phyloP scores from a whole-genome alignment of 2,113 vertebrate species.

The Dryoscopus gambensis region DNA sequence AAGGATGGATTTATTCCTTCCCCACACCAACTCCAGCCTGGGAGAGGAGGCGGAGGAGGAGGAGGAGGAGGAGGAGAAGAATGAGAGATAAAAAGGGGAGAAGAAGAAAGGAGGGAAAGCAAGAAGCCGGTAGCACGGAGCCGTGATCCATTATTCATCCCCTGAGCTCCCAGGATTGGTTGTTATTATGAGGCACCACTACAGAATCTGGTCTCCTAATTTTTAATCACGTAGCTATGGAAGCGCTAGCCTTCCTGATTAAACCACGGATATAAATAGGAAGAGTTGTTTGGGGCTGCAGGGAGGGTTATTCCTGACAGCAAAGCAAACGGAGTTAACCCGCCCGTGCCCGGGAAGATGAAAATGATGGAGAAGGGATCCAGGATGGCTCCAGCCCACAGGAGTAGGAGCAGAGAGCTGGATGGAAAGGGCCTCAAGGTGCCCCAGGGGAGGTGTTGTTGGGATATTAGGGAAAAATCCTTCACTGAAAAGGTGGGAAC shows the following conservation, averaged over 20 bases:
- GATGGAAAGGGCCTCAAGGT: background rate
- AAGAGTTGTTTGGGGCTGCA: background rate
- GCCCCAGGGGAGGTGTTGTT: background rate
- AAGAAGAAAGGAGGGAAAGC: conserved; percentile 35
- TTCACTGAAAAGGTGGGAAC: background rate
- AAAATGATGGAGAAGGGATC: background rate
- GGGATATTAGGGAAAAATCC: background rate
- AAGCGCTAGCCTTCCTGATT: conserved; percentile 64
- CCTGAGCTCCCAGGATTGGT: conserved; percentile 21
- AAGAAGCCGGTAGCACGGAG: background rate
- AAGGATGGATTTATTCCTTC: conserved; percentile 29
- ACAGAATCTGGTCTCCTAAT: conserved; percentile 66
- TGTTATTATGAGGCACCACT: conserved; percentile 42
- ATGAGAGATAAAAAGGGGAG: conserved; percentile 36
- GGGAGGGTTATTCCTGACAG: background rate
- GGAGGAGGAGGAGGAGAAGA: background rate
- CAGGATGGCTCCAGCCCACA: background rate
- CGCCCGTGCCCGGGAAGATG: background rate
- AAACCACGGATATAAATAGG: conserved; percentile 69
- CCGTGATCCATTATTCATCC: conserved; percentile 72
- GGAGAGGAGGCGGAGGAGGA: background rate
- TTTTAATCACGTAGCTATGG: conserved; percentile 67
- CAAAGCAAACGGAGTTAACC: conserved; percentile 19
- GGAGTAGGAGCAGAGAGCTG: background rate
- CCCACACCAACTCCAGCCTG: background rate